Conservation (phyloP, 2,797 vertebrate genomes). For the Pantherophis alleghaniensis region DNA sequence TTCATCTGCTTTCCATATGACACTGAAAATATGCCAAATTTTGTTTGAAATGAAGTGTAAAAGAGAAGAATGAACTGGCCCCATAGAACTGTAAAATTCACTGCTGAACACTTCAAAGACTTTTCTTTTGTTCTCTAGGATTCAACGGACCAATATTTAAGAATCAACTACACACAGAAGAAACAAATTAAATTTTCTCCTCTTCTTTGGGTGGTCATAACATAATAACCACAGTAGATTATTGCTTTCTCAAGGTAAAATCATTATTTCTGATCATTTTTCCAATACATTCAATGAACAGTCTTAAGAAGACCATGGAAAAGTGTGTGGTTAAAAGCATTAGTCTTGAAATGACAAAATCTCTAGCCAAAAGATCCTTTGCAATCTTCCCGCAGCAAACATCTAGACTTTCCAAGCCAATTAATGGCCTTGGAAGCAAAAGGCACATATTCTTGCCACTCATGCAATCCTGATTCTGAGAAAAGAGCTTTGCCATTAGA, state of each 20-base stretch:
- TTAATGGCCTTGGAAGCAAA: not conserved
- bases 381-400: not conserved
- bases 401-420: not conserved
- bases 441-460: too few relatives aligned
- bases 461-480: not conserved
- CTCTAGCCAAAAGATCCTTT: not conserved
- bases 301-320: not conserved
- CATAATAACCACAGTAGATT: not conserved
- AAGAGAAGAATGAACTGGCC: not conserved
- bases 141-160: not conserved
- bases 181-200: constrained; percentile 5
- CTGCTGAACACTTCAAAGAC: constrained; percentile 24
- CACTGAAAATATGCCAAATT: constrained; percentile 17
- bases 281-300: not conserved
- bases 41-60: not conserved
- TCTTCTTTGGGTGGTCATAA: not conserved
- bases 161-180: constrained; percentile 8
- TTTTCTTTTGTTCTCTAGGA: constrained; percentile 7
- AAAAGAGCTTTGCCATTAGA: not conserved
- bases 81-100: not conserved
- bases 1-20: not conserved
- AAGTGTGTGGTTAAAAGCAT: not conserved
- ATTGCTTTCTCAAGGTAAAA: not conserved
- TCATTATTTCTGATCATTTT: not conserved
- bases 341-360: not conserved